Base-by-base conservation (phyloP, 2,113 vertebrate species). In the Leucopsar rothschildi region DNA sequence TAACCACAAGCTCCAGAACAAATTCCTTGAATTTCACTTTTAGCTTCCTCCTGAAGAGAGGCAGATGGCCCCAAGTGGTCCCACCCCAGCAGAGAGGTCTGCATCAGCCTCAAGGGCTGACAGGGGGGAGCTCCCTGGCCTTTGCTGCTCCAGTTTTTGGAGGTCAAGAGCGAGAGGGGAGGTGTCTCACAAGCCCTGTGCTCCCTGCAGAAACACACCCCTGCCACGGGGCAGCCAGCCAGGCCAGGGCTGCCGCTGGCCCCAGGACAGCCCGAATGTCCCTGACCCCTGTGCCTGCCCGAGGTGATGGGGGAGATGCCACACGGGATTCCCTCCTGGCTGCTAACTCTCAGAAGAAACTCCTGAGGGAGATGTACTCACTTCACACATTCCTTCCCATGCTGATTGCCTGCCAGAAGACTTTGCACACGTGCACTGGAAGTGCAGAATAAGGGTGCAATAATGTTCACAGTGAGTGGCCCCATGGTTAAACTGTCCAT, bases 191-290 rank as follows among this genome's bases (percentile, higher is more conserved):
- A 33, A 66, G 71, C 53, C 77, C 31, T 0, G 3, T 6, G 7
- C 29, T 63, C 25, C 57, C 65, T 52, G 37, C 29, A 16, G 9
- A 56, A 40, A 7, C 64, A 37, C 4, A 27, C 7, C 50, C 31
- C 37, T 1, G 0, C 0, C 35, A 47, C 0, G 23, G 64, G 55
- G 29, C 53, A 61, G 65, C 13, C 2, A 3, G 83, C 42, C 68
- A 44, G 56, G 84, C 57, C 6, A 3, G 47, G 21, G 40, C 40
- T 15, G 10, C 4, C 11, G 28, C 15, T 7, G 2, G 18, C 47
- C 22, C 57, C 63, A 40, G 57, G 6, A 25, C 29, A 47, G 64
- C 64, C 64, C 25, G 3, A 47, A 5, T 8, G 33, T 10, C 24
- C 65, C 44, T 14, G 50, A 28, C 35, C 35, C 35, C 31, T 21